These are phyloP conservation scores for Uropsilus gracilis DNA, from an alignment of 2,113 vertebrate genomes.

Conservation along the genomic window DNA sequence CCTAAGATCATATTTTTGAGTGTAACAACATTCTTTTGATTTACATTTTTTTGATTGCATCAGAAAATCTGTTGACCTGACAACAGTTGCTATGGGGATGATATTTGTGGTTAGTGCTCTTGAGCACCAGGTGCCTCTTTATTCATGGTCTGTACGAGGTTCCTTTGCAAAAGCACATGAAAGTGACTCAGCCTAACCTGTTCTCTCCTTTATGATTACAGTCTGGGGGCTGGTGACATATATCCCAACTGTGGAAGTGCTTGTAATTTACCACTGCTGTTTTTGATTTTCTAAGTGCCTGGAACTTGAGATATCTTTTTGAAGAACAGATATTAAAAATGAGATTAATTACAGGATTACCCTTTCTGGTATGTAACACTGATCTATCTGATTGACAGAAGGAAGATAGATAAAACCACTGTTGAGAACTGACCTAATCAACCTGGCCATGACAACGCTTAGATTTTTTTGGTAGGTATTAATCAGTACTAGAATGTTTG, in stretches of 20 bases:
- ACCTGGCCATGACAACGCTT: neutral
- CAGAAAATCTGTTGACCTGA: constrained; percentile 4
- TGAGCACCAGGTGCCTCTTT: constrained; percentile 31
- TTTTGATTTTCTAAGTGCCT: constrained; percentile 39
- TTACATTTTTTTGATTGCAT: constrained; percentile 36
- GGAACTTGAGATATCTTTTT: constrained; percentile 25
- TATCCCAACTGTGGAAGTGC: neutral
- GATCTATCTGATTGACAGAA: neutral
- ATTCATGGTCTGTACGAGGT: neutral
- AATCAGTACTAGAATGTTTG: neutral
- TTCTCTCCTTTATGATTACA: neutral
- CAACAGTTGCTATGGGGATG: constrained; percentile 51
- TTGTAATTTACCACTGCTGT: neutral
- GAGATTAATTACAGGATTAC: constrained; percentile 27
- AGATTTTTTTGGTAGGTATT: neutral
- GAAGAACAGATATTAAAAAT: constrained; percentile 35
- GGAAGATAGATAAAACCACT: neutral
- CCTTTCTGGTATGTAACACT: neutral
- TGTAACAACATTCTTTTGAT: constrained; percentile 10
- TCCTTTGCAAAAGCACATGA: neutral
- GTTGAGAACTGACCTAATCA: neutral
- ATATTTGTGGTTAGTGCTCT: neutral
- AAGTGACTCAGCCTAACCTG: neutral
- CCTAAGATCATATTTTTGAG: constrained; percentile 34
- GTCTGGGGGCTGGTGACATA: neutral